phyloP scores from a whole-genome alignment of 2,113 vertebrate species.

The Pionites leucogaster region DNA sequence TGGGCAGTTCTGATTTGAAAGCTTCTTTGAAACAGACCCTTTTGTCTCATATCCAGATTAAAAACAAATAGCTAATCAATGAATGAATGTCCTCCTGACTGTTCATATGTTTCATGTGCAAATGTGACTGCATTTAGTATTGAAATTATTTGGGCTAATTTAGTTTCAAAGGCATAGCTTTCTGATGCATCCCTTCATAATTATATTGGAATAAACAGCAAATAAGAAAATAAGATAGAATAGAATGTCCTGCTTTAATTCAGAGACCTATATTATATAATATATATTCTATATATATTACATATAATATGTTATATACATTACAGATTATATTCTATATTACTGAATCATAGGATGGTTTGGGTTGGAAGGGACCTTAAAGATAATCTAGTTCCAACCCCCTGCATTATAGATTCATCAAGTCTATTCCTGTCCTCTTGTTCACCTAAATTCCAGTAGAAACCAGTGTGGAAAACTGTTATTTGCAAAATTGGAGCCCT shows the following conservation, averaged over 20 bases:
- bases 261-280: background rate
- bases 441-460: background rate
- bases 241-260: background rate
- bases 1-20: background rate
- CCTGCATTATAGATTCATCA: background rate
- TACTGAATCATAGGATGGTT: background rate
- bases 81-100: background rate
- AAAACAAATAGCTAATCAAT: background rate
- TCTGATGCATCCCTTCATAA: background rate
- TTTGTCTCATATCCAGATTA: background rate
- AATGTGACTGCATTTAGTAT: background rate
- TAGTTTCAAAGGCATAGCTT: background rate
- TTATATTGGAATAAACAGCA: background rate
- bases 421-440: background rate
- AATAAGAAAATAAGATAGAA: background rate
- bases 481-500: background rate
- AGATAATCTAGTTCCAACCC: background rate
- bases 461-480: background rate
- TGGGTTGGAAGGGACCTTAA: background rate
- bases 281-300: background rate
- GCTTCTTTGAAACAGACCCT: conserved; percentile 8
- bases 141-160: background rate
- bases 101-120: background rate
- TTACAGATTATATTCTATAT: background rate
- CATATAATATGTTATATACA: background rate